Conservation (phyloP, 2,888 invertebrate species). For the Chloromyia formosa region DNA sequence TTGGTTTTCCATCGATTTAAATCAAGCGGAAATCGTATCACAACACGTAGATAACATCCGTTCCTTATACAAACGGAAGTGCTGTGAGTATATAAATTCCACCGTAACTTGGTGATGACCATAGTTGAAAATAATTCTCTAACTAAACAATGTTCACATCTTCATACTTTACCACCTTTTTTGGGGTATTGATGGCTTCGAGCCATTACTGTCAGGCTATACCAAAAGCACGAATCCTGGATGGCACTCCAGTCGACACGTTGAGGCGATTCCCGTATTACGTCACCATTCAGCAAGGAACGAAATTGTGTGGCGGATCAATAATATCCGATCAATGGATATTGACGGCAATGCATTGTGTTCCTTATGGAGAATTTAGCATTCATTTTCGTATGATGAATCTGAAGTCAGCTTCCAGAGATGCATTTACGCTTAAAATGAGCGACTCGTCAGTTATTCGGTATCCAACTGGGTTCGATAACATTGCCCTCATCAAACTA, state of each 20-base stretch:
- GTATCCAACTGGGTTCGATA: constrained; percentile 45
- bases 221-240: constrained; percentile 17
- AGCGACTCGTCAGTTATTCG: constrained; percentile 11
- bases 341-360: background rate
- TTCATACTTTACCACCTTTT: background rate
- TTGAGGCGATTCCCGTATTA: constrained; percentile 41
- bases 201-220: background rate
- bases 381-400: constrained; percentile 1
- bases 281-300: constrained; percentile 14
- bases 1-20: too few species aligned
- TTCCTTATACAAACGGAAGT: too few species aligned
- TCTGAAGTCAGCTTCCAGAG: background rate
- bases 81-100: too few species aligned
- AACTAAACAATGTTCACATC: background rate
- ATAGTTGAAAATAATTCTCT: background rate
- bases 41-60: too few species aligned
- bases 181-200: background rate
- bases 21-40: too few species aligned
- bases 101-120: background rate
- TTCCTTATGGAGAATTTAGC: background rate
- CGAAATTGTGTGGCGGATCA: background rate
- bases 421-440: constrained; percentile 15
- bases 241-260: constrained; percentile 28
- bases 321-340: background rate
- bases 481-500: constrained; percentile 44